Evolutionary conservation across 2,113 vertebrate genomes (phyloP), one percentile per base, ranked within the genome.

Genomic region (Scartelaos histophorus): DNA sequence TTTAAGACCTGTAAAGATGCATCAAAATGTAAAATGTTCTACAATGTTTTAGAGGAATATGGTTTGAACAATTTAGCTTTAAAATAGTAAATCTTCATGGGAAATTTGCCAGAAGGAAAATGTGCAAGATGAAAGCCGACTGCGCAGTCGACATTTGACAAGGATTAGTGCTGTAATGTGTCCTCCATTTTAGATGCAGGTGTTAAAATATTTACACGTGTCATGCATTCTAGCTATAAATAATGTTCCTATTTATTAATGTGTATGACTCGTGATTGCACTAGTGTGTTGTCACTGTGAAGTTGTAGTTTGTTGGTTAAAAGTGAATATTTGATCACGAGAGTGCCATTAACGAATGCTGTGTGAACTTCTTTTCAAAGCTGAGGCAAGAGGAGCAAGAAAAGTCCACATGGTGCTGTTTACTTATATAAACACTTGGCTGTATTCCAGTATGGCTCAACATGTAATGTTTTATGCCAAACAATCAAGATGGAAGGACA

Each of bases 291-390:
- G 67, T 56, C 5, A 13, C 69, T 74, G 65, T 74, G 76, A 78
- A 70, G 69, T 51, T 64, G 62, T 51, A 61, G 58, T 34, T 65
- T 76, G 60, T 43, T 15, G 29, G 53, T 81, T 76, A 47, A 87
- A 86, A 82, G 78, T 84, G 75, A 79, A 86, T 64, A 70, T 79
- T 76, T 89, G 79, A 87, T 79, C 62, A 83, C 19, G 61, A 61
- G 35, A 60, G 29, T 57, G 68, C 60, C 12, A 75, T 71, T 74
- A 47, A 70, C 35, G 15, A 58, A 45, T 75, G 73, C 65, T 68
- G 51, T 79, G 62, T 77, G 75, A 70, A 70, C 35, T 54, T 54
- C 19, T 3, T 60, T 34, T 53, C 49, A 25, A 69, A 68, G 54
- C 51, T 43, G 53, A 81, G 51, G 54, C 22, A 29, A 5, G 49